A percentile compares a stretch with the other conserved stretches of the same genome.
Conservation (phyloP, 2,113 vertebrate species). For the Ornithorhynchus anatinus region DNA sequence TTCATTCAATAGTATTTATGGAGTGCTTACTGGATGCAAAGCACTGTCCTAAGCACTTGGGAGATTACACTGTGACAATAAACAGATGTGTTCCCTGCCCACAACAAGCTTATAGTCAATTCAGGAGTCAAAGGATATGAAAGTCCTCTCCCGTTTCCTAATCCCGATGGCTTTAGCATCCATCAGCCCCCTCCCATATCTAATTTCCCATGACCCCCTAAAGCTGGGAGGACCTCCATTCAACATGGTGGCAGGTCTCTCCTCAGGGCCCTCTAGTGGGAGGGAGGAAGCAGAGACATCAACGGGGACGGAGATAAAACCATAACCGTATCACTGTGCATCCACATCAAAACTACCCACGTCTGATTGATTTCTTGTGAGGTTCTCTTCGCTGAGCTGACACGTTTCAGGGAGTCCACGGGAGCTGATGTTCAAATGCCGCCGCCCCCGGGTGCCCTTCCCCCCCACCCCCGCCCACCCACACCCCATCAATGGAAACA, state of each 20-base stretch:
- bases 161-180: too few species aligned
- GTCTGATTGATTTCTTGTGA: neutral
- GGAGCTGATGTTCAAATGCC: accelerated
- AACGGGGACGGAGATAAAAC: neutral
- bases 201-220: too few species aligned
- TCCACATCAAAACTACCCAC: neutral
- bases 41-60: too few species aligned
- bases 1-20: neutral
- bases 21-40: neutral
- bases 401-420: neutral
- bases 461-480: neutral
- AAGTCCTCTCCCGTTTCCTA: too few species aligned
- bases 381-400: neutral
- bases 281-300: accelerated
- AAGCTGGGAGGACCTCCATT: too few species aligned
- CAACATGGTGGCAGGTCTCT: too few species aligned
- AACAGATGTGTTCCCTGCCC: too few species aligned
- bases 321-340: accelerated
- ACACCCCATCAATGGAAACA: neutral
- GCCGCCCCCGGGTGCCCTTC: neutral
- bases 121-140: too few species aligned
- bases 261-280: neutral
- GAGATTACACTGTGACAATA: too few species aligned
- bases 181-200: too few species aligned
- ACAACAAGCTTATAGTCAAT: too few species aligned